Conservation (phyloP, 2,888 invertebrate genomes). For the Hanleya hanleyi region DNA sequence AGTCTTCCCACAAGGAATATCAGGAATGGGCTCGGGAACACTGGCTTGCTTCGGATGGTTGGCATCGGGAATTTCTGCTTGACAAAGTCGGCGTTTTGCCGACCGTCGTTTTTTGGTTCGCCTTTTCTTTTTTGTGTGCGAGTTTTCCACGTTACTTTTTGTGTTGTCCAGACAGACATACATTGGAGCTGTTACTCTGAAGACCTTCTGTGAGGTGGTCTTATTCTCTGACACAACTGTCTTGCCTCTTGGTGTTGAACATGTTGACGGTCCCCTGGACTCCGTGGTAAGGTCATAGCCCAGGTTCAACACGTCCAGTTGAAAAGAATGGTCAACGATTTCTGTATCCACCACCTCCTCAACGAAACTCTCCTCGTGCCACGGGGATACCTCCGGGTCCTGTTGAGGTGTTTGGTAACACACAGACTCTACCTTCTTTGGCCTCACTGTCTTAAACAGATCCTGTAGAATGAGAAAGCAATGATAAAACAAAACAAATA, state of each 20-base stretch:
- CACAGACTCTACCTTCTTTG: too few species aligned
- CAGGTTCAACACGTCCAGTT: background rate
- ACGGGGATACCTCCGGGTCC: too few species aligned
- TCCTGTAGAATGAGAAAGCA: too few species aligned
- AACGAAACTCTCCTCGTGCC: too few species aligned
- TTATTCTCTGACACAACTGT: background rate
- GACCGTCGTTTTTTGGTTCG: background rate
- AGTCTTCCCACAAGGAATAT: background rate
- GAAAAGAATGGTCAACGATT: background rate
- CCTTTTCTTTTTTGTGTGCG: too few species aligned
- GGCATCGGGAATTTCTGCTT: background rate
- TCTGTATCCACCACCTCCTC: too few species aligned
- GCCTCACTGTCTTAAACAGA: too few species aligned
- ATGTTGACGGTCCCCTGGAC: background rate
- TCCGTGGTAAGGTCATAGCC: background rate
- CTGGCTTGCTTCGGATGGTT: background rate
- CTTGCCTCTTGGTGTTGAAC: background rate
- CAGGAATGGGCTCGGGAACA: background rate
- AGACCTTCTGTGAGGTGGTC: too few species aligned
- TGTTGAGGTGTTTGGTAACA: too few species aligned
- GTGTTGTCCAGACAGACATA: background rate
- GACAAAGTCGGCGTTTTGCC: background rate
- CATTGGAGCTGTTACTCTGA: background rate
- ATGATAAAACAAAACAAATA: too few species aligned
- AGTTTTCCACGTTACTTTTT: too few species aligned